Evolutionary conservation across 2,888 invertebrate genomes (phyloP), one percentile per base, ranked within the genome.

Genomic region (Vanessa cardui): DNA sequence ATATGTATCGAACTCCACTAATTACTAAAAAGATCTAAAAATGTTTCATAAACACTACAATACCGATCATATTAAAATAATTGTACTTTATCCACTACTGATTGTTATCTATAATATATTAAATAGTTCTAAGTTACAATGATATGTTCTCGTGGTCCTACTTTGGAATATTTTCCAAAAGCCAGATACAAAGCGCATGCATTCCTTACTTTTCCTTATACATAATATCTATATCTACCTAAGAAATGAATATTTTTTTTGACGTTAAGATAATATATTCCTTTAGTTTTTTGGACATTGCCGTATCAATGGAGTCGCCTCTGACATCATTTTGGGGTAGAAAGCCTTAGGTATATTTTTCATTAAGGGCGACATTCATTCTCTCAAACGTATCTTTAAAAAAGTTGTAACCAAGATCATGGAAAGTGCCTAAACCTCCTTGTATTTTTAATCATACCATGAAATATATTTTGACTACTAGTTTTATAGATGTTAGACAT

Each of bases 181-280:
- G 90, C 91, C 88, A 91, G 90, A 92, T 89, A 91, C 91, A 91
- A 92, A 92, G 92, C 92, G 92, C 84, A 87, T 89, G 84, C 90
- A 90, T 92, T 92, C 91, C 90, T 88, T 88, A 78, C 80, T 81
- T 83, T 82, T 78, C 80, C 79, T 73, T 68, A 67, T 39, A 39
- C 39, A 39, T 74, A 66, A 65, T 69, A 69, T 62, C 65, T 56
- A 56, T 49, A 49, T 39, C 33, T 71, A 73, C 70, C 83, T 89
- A 88, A 82, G 81, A 83, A 85, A 82, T 82, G 59, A 65, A 58
- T 64, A 47, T 66, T 52, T 80, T 78, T 79, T 16, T 50, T 50
- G 20, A 74, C 76, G 68, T 68, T 78, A 78, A 73, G 80, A 80
- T 82, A 80, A 84, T 18, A n/a, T 33, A 26, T 56, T 56, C 39